These are phyloP conservation scores for Urocyon cinereoargenteus DNA, from an alignment of 2,797 vertebrate genomes.

Conservation along the genomic window DNA sequence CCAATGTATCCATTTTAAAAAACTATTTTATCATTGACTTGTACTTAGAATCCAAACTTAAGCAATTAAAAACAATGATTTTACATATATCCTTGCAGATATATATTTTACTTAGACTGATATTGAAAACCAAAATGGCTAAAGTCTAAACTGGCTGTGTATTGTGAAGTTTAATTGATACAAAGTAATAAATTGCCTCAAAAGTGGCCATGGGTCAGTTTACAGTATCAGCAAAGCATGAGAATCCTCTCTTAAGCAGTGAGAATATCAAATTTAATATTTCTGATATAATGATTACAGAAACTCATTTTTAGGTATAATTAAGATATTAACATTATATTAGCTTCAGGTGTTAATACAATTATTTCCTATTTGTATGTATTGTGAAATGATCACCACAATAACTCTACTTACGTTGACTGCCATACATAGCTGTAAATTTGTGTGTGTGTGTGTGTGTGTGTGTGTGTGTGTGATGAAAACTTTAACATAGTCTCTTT, in stretches of 20 bases:
- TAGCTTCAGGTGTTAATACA: neutral
- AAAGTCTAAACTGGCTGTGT: neutral
- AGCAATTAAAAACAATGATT: neutral
- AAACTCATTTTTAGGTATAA: neutral
- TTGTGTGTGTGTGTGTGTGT: neutral
- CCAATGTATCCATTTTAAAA: too few relatives aligned
- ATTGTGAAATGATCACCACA: neutral
- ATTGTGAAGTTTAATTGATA: neutral
- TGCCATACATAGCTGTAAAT: neutral
- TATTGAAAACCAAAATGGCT: neutral
- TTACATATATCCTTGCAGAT: neutral
- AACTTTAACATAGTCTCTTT: neutral
- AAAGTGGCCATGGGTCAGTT: neutral
- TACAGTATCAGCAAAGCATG: neutral
- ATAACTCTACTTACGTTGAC: neutral
- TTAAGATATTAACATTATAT: neutral
- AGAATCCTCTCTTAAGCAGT: neutral
- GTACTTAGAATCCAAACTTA: neutral
- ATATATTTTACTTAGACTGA: neutral
- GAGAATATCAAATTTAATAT: neutral
- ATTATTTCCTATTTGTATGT: neutral
- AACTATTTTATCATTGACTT: neutral
- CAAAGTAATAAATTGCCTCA: neutral
- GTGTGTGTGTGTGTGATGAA: neutral
- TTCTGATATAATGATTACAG: neutral